These are phyloP conservation scores for Phymastichus coffea DNA, from an alignment of 1,140 invertebrate genomes.

Conservation along the genomic window DNA sequence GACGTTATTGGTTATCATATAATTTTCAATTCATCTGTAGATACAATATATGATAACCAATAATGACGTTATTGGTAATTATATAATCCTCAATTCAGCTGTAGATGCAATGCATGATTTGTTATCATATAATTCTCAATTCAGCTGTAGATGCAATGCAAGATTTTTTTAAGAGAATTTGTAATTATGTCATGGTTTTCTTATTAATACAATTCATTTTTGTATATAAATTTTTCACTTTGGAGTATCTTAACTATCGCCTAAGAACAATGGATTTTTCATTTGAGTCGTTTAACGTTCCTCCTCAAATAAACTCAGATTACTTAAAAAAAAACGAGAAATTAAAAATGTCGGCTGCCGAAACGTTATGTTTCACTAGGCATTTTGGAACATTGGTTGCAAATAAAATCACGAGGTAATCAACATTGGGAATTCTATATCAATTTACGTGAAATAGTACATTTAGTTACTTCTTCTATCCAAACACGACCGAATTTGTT, in stretches of 20 bases:
- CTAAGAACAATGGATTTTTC: slow-evolving; percentile 10
- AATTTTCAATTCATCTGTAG: too few relatives aligned
- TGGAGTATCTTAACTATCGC: slow-evolving; percentile 13
- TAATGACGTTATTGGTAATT: too few relatives aligned
- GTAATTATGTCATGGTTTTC: slow-evolving; percentile 18
- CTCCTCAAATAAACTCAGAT: slow-evolving; percentile 10
- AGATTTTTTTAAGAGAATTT: slow-evolving; percentile 21
- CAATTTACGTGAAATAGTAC: background rate
- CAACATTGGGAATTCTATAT: slow-evolving; percentile 14
- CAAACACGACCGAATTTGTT: background rate
- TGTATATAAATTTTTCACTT: slow-evolving; percentile 17
- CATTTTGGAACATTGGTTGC: slow-evolving; percentile 24
- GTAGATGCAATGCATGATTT: too few relatives aligned
- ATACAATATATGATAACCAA: too few relatives aligned
- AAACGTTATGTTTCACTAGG: slow-evolving; percentile 18
- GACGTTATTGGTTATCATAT: too few relatives aligned
- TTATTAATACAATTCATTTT: slow-evolving; percentile 13
- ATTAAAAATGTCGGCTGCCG: slow-evolving; percentile 25
- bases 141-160: too few relatives aligned
- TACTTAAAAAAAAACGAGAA: slow-evolving; percentile 18
- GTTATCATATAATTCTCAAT: too few relatives aligned
- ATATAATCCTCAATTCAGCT: too few relatives aligned
- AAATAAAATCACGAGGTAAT: background rate
- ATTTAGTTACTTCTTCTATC: background rate
- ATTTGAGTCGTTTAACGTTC: slow-evolving; percentile 23